These are phyloP conservation scores for Leptinotarsa rubiginosa DNA, from an alignment of 2,888 invertebrate genomes.

Conservation along the genomic window DNA sequence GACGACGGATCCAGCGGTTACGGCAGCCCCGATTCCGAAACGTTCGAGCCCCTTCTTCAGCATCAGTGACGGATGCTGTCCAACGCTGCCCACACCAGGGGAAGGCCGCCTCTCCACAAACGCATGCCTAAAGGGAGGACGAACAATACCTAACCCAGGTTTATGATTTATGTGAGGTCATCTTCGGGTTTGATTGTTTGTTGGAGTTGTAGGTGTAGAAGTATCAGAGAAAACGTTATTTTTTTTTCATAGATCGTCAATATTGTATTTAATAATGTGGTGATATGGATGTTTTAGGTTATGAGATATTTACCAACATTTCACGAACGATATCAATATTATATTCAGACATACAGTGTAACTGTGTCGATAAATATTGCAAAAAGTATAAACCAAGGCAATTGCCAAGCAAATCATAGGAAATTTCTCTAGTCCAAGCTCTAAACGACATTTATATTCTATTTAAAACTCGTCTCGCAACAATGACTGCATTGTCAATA, in stretches of 20 bases:
- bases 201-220: background rate
- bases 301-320: no score
- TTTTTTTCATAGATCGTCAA: background rate
- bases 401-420: no score
- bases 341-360: no score
- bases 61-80: slow-evolving; percentile 57
- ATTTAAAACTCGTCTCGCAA: no score
- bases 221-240: background rate
- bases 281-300: no score
- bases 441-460: no score
- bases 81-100: slow-evolving; percentile 38
- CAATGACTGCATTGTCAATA: no score
- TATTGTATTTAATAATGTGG: no score
- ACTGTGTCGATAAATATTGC: no score
- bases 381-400: no score
- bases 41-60: slow-evolving; percentile 67
- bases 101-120: slow-evolving; percentile 27
- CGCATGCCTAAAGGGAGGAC: slow-evolving; percentile 26
- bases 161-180: background rate
- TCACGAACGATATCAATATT: no score
- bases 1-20: slow-evolving; percentile 85
- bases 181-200: background rate
- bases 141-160: slow-evolving; percentile 17
- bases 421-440: no score
- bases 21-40: slow-evolving; percentile 81